Base-by-base conservation (phyloP, 30 jellyfish, hydroid and myxozoan genomes). In the Haliclystus octoradiatus region DNA sequence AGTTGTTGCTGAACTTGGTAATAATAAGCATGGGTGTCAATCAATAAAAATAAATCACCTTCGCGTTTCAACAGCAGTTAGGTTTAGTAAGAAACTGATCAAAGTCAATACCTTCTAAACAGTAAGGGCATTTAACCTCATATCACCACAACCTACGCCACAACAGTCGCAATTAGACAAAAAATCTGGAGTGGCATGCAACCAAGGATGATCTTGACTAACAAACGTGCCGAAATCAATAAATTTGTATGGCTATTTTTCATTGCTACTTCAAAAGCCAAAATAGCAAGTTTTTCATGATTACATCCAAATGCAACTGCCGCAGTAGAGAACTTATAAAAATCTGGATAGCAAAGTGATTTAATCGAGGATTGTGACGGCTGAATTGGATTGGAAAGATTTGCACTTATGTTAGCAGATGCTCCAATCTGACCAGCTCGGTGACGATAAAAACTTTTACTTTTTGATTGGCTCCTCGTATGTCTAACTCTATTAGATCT, bases 391-490 rank as follows among this genome's bases (percentile, higher is more conserved):
- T 71, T 47, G 52, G 82, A 51, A 73, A 51, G 72, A 57, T 52
- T 35, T 35, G 77, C 86, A n/a, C 32, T 50, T 52, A 63, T 63
- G 26, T 52, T 33, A 23, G 32, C 71, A 7, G 86, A 76, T 0
- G 88, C 88, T 46, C 76, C 84, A 60, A 73, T 63, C 33, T 75
- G 61, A 35, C 84, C 84, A 12, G 84, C 77, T 49, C 80, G 24
- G 35, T 65, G 88, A 31, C 61, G 35, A 52, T 53, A 76, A 60
- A 76, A 66, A 33, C 66, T 69, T 1, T 31, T 65, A 9, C 88
- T 79, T 50, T 65, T 76, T 3, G 88, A 76, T 66, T 76, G 88
- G 74, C 51, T 46, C 40, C 80, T 76, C 60, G 88, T 76, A 63
- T 66, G 79, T 29, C 46, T 50, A 35, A 50, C 78, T 31, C 65